phyloP scores from a whole-genome alignment of 1,140 invertebrate species.

The Sipha flava region DNA sequence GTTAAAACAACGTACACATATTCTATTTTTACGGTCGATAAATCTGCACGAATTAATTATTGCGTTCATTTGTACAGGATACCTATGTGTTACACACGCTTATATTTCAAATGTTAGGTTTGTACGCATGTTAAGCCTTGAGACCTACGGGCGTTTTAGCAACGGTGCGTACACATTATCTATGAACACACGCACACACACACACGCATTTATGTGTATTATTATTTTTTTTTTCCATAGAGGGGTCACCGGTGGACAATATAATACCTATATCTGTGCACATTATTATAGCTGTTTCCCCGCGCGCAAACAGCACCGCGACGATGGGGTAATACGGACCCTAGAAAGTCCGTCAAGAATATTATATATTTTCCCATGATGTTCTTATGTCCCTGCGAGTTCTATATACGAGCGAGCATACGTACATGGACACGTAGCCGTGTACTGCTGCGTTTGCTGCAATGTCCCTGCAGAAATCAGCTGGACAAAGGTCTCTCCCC shows the following conservation, averaged over 20 bases:
- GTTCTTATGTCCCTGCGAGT: constrained; percentile 17
- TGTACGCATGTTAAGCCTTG: neutral
- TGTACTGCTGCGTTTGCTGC: neutral
- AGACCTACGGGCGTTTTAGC: neutral
- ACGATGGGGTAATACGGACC: constrained; percentile 1
- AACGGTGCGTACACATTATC: neutral
- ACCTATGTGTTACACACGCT: too few species aligned
- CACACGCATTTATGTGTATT: too few species aligned
- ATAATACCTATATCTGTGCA: neutral
- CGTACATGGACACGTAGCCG: neutral
- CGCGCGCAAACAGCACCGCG: neutral
- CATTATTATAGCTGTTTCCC: neutral
- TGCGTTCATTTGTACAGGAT: too few species aligned
- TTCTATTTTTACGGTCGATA: neutral
- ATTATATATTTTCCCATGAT: constrained; percentile 22
- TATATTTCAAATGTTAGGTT: neutral
- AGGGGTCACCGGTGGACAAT: constrained; percentile 19
- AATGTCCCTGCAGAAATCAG: constrained; percentile 28
- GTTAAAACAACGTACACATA: neutral
- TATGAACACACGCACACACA: neutral
- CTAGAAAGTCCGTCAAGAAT: constrained; percentile 17
- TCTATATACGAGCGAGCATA: neutral
- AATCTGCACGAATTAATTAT: neutral
- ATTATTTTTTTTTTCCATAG: neutral
- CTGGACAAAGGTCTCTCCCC: constrained; percentile 26